phyloP scores from a whole-genome alignment of 2,797 vertebrate species.

The Artibeus lituratus region DNA sequence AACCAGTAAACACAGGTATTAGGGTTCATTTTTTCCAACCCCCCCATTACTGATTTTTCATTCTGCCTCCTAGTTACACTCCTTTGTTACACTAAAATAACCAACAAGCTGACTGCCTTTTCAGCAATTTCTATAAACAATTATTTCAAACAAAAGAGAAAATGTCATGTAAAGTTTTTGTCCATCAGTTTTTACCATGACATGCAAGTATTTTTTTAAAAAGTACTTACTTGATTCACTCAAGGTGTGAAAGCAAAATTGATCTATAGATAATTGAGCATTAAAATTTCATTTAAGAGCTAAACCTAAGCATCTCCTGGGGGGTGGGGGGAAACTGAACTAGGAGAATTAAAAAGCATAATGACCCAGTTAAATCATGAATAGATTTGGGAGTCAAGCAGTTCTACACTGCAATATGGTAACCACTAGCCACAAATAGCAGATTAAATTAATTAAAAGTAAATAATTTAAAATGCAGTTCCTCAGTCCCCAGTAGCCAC shows the following conservation, averaged over 20 bases:
- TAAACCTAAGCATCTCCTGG: background rate
- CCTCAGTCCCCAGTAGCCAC: background rate
- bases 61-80: background rate
- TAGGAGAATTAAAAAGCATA: background rate
- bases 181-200: conserved; percentile 9
- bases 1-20: background rate
- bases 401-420: background rate
- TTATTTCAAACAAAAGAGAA: conserved; percentile 1
- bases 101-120: background rate
- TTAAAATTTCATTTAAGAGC: background rate
- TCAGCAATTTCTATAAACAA: background rate
- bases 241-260: background rate
- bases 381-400: background rate
- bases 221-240: background rate
- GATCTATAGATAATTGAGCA: background rate
- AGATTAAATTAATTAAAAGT: conserved; percentile 40
- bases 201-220: background rate
- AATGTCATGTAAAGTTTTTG: background rate
- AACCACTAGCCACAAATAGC: background rate
- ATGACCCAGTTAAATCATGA: background rate
- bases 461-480: conserved; percentile 14
- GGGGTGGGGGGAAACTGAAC: background rate
- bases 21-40: background rate
- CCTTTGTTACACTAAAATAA: background rate
- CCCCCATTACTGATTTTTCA: background rate